These are phyloP conservation scores for Macroteleia sp. DNA, from an alignment of 2,888 invertebrate species.

Conservation along the genomic window DNA sequence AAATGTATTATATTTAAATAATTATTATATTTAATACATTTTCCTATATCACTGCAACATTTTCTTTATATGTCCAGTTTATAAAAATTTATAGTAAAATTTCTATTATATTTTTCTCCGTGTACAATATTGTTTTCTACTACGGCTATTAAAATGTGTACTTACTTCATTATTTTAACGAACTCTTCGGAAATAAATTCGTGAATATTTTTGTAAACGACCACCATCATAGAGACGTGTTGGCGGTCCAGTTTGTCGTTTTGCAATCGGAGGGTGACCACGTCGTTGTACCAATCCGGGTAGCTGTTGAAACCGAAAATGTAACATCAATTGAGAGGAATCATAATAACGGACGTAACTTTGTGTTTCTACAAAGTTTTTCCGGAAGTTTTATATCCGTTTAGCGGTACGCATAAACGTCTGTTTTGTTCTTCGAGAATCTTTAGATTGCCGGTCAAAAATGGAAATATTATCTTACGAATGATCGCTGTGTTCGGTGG, in stretches of 20 bases:
- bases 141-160: no score
- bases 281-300: conserved; percentile 84
- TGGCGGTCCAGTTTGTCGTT: conserved; percentile 69
- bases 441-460: conserved; percentile 6
- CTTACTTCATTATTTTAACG: conserved; percentile 87
- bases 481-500: conserved; percentile 35
- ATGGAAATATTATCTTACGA: conserved; percentile 43
- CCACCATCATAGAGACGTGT: conserved; percentile 83
- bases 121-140: no score
- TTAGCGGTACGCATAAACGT: conserved; percentile 20
- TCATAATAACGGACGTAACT: not conserved
- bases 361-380: not conserved
- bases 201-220: conserved; percentile 87
- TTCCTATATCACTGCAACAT: no score
- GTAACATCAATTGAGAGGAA: conserved; percentile 35
- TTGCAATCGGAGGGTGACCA: conserved; percentile 80
- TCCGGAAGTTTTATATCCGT: conserved; percentile 30
- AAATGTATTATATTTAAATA: no score
- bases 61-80: no score
- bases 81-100: no score
- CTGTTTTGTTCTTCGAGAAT: not conserved
- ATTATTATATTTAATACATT: no score
- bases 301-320: conserved; percentile 74
- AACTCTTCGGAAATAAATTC: conserved; percentile 87
- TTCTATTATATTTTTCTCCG: no score